Conservation (phyloP, 2,797 vertebrate genomes). For the Gymnoscopelus braueri region DNA sequence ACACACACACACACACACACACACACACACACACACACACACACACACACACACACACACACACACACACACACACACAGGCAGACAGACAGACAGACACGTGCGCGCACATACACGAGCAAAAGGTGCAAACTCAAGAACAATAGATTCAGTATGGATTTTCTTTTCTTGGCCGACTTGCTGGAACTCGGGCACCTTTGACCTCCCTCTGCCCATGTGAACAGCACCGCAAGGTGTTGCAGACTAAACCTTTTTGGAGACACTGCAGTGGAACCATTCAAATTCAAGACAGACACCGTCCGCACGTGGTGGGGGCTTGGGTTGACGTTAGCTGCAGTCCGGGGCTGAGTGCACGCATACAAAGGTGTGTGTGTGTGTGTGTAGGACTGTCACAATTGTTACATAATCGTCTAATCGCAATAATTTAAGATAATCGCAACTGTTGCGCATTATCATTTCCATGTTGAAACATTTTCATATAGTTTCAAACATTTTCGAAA, state of each 20-base stretch:
- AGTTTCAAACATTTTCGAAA: too few relatives aligned
- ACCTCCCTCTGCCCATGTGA: background rate
- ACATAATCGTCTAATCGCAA: too few relatives aligned
- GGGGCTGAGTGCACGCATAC: conserved; percentile 24
- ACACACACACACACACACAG: background rate
- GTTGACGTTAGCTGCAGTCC: conserved; percentile 27
- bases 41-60: background rate
- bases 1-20: background rate
- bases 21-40: background rate
- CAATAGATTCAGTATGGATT: conserved; percentile 2
- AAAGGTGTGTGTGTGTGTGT: conserved; percentile 13
- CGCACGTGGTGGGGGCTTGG: background rate
- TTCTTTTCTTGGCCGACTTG: background rate
- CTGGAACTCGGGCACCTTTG: conserved; percentile 31
- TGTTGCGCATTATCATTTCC: too few relatives aligned
- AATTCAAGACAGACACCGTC: too few relatives aligned
- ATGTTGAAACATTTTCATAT: too few relatives aligned
- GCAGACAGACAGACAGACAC: background rate
- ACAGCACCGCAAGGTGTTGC: conserved; percentile 23
- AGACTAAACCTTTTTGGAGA: background rate
- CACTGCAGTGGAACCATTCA: too few relatives aligned
- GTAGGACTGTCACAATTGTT: too few relatives aligned
- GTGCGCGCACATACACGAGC: background rate
- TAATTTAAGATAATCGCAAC: too few relatives aligned
- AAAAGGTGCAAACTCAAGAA: conserved; percentile 10